phyloP scores from a whole-genome alignment of 2,113 vertebrate species.

The Notechis scutatus region DNA sequence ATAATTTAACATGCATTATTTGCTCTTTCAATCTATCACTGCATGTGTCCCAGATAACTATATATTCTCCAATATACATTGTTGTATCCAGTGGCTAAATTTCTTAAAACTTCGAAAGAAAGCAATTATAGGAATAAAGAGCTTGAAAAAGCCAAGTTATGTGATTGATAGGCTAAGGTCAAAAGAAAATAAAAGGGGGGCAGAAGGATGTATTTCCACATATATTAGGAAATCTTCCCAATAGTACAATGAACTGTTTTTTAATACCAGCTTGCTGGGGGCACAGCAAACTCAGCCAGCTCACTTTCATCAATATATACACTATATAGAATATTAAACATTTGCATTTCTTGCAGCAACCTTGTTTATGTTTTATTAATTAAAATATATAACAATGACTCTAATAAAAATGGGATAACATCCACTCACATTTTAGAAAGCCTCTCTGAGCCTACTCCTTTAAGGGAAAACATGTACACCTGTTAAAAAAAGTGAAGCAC shows the following conservation, averaged over 20 bases:
- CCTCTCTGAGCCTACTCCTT: neutral
- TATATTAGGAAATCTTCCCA: constrained; percentile 12
- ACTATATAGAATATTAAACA: constrained; percentile 40
- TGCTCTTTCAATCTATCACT: constrained; percentile 38
- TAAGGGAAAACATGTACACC: neutral
- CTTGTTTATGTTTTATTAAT: constrained; percentile 10
- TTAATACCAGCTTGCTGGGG: constrained; percentile 35
- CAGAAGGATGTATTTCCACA: constrained; percentile 42
- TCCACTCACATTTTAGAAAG: neutral
- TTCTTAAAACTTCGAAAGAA: constrained; percentile 54
- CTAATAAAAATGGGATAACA: constrained; percentile 1
- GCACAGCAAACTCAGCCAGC: constrained; percentile 25
- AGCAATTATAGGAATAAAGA: constrained; percentile 47
- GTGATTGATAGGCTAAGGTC: constrained; percentile 34
- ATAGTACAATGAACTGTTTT: constrained; percentile 40
- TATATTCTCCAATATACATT: constrained; percentile 60
- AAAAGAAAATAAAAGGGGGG: constrained; percentile 37
- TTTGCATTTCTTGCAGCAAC: constrained; percentile 21
- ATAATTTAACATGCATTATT: constrained; percentile 49
- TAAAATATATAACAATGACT: constrained; percentile 7
- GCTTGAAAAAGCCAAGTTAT: constrained; percentile 33
- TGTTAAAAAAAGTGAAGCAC: neutral
- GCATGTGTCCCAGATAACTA: constrained; percentile 40
- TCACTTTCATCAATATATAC: constrained; percentile 22
- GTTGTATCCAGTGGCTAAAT: constrained; percentile 34